Conservation (phyloP, 2,888 invertebrate species). For the Dione vanillae region DNA sequence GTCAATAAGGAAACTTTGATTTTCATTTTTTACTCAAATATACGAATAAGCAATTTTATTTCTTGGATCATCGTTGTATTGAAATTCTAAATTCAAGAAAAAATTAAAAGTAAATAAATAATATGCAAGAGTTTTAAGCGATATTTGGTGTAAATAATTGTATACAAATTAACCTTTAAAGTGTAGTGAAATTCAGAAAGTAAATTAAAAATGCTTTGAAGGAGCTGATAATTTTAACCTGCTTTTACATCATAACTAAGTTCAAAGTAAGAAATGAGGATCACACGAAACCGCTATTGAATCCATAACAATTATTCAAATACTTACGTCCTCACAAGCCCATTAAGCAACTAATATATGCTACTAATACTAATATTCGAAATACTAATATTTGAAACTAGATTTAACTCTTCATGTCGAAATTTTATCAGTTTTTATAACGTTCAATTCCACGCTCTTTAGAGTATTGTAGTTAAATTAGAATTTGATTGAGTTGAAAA, state of each 20-base stretch:
- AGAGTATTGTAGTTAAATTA: not conserved
- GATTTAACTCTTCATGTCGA: conserved; percentile 10
- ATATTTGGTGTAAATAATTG: too few species aligned
- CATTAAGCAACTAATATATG: too few species aligned
- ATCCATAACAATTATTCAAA: not conserved
- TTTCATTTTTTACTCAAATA: not conserved
- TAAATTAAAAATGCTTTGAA: too few species aligned
- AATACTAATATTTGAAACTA: too few species aligned
- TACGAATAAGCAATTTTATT: not conserved
- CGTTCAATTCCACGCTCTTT: not conserved
- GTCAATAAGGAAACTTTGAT: conserved; percentile 10
- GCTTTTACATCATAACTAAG: not conserved
- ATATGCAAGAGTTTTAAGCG: too few species aligned
- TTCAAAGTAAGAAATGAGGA: not conserved
- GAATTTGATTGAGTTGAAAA: conserved; percentile 11
- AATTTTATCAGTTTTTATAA: not conserved
- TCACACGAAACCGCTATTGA: not conserved
- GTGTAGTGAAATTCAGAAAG: too few species aligned
- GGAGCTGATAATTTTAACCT: not conserved
- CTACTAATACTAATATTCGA: too few species aligned
- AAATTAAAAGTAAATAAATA: too few species aligned
- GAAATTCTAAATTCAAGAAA: too few species aligned
- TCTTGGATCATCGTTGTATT: too few species aligned
- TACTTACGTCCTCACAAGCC: too few species aligned
- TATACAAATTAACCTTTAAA: not conserved